Conservation (phyloP, 1,140 invertebrate genomes). For the Conopomorpha cramerella region DNA sequence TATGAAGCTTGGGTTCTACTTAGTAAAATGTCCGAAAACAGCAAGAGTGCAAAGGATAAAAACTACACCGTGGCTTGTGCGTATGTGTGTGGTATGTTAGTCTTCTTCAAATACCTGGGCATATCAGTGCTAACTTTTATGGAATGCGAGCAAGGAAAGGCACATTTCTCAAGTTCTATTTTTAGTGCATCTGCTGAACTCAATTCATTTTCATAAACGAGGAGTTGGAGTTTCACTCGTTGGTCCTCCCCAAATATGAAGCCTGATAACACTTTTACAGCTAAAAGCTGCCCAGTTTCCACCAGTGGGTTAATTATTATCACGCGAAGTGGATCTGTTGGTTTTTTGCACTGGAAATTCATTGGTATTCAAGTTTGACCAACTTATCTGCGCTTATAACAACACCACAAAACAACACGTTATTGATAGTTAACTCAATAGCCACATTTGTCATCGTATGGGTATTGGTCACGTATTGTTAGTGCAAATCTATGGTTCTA, state of each 20-base stretch:
- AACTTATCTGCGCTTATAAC: background rate
- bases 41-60: background rate
- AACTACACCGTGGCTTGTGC: too few relatives aligned
- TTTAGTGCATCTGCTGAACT: conserved; percentile 19
- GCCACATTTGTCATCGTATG: too few relatives aligned
- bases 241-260: conserved; percentile 24
- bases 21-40: background rate
- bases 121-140: conserved; percentile 25
- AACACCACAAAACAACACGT: background rate
- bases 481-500: background rate
- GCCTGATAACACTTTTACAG: conserved; percentile 32
- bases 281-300: conserved; percentile 19
- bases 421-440: background rate
- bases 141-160: conserved; percentile 26
- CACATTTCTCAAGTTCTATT: conserved; percentile 25
- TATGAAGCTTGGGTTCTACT: background rate
- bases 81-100: too few relatives aligned
- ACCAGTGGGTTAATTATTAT: conserved; percentile 32
- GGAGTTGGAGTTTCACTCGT: conserved; percentile 25
- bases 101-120: too few relatives aligned
- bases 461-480: too few relatives aligned
- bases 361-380: conserved; percentile 8
- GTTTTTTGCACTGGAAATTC: conserved; percentile 25
- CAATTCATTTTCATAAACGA: conserved; percentile 33
- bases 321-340: conserved; percentile 21